Base-by-base conservation (phyloP, 2,888 invertebrate genomes). In the Isotomurus palustris region DNA sequence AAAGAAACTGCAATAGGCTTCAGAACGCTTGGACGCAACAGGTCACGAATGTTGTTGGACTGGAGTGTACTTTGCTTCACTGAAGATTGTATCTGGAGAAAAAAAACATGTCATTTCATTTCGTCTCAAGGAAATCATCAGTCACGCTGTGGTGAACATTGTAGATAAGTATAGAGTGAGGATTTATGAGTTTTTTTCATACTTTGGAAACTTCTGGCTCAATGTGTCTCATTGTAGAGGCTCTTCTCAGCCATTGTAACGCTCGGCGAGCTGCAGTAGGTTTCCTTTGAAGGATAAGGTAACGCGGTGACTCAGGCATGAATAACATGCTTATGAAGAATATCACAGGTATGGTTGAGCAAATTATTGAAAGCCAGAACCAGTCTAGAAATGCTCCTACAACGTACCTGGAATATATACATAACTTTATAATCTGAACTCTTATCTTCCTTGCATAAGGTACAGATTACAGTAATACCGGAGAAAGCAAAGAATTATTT, bases 281-380 rank as follows among this genome's bases (percentile, higher is more conserved):
- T 25, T 66, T 59, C 17, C 55, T 48, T 50, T 62, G 50, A 19
- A 60, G 51, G 14, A 56, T 27, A 14, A 68, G 53, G 49, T 62
- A 68, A 8, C 56, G 51, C 17, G 68, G 68, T 3, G 63, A 63
- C 32, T 67, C 67, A 10, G 68, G 68, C 60, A 64, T 66, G 52
- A 60, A 68, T 19, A 64, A 45, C 62, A 66, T 66, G 35, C 56
- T 48, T 27, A 65, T 53, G 36, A 65, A 64, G 49, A 63, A 62
- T n/a, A 63, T 21, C 3, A 65, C 50, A 24, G 65, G 62, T 17
- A 65, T 48, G 10, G 43, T 44, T 8, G 56, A 53, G 17, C 60
- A 60, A 0, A 57, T 43, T 2, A 60, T 25, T 5, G 66, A 56
- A 14, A 63, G 41, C 24, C 48, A 38, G 27, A 59, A 59, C 60